Evolutionary conservation across 2,888 invertebrate species (phyloP).

Genomic region (Ernsta delagoae): DNA sequence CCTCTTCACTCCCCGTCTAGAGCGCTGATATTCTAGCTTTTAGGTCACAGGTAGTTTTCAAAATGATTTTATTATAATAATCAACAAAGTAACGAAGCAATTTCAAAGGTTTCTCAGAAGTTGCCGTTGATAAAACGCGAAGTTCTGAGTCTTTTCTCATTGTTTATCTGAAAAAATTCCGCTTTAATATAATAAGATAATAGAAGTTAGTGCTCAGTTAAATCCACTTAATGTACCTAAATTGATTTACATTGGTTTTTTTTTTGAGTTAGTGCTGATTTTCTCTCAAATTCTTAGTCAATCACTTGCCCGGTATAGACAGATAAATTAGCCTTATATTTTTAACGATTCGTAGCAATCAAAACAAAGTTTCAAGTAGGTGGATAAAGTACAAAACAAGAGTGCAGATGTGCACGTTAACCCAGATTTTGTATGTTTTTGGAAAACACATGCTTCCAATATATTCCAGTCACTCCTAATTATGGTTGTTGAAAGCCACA

Average conservation of each 20-base stretch:
- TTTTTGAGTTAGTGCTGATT: no score
- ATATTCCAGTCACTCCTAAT: constrained; percentile 38
- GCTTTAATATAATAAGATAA: no score
- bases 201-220: no score
- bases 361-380: background rate
- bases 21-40: no score
- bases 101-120: background rate
- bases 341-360: background rate
- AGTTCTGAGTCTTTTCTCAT: no score
- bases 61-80: background rate
- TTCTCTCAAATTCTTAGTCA: no score
- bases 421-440: constrained; percentile 16
- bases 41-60: background rate
- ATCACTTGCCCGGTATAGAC: no score
- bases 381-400: background rate
- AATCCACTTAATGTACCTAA: no score
- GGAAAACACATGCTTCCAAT: constrained; percentile 36
- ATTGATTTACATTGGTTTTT: no score
- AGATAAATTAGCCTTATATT: no score
- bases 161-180: background rate
- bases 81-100: background rate
- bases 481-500: constrained; percentile 28
- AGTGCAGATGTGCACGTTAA: constrained; percentile 13
- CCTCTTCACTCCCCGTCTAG: no score
- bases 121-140: no score